phyloP scores from a whole-genome alignment of 2,888 invertebrate genomes.

The Ptychoptera albimana region DNA sequence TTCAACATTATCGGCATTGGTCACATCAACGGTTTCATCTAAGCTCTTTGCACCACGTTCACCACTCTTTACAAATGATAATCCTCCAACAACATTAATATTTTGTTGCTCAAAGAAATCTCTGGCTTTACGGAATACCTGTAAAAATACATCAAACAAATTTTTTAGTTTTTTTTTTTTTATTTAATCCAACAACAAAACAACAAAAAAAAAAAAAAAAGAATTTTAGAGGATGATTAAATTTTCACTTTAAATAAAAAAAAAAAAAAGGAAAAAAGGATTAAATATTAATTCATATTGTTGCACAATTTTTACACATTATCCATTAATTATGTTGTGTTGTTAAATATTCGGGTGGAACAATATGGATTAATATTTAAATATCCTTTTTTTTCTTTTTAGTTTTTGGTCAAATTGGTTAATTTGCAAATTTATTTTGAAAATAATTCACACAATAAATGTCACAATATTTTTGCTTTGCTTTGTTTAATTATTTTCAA shows the following conservation, averaged over 20 bases:
- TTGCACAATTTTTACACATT: background rate
- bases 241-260: too few relatives aligned
- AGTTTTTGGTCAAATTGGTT: too few relatives aligned
- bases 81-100: constrained; percentile 38
- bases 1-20: constrained; percentile 34
- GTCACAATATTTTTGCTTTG: background rate
- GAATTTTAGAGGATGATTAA: too few relatives aligned
- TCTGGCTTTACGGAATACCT: constrained; percentile 40
- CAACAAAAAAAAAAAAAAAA: too few relatives aligned
- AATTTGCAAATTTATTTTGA: too few relatives aligned
- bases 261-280: too few relatives aligned
- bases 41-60: constrained; percentile 31
- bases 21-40: constrained; percentile 35
- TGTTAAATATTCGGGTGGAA: background rate
- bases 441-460: background rate
- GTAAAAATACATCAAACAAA: constrained; percentile 13
- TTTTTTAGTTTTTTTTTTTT: too few relatives aligned
- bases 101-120: constrained; percentile 40
- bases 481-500: constrained; percentile 11
- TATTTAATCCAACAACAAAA: too few relatives aligned
- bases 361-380: constrained; percentile 1
- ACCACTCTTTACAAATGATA: constrained; percentile 28
- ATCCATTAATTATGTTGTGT: constrained; percentile 4
- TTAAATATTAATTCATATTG: too few relatives aligned
- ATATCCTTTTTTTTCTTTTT: background rate